A percentile compares a stretch with the other conserved stretches of the same genome.
These are phyloP conservation scores for Panulirus ornatus DNA, from an alignment of 1,140 invertebrate species.

Conservation along the genomic window DNA sequence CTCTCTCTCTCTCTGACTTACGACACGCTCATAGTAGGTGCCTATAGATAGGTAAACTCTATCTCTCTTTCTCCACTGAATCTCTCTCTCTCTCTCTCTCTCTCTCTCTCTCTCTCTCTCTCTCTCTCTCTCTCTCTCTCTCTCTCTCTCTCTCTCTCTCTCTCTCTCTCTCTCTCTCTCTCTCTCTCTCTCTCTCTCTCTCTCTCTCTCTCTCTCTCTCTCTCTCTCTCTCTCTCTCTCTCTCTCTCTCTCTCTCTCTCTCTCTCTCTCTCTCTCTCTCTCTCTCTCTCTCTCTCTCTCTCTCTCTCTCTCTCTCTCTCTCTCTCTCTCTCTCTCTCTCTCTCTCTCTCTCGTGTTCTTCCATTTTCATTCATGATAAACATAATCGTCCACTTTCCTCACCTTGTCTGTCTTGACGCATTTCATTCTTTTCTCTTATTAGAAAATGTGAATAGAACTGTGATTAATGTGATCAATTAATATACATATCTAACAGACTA, in stretches of 20 bases:
- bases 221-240: background rate
- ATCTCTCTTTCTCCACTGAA: no score
- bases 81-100: no score
- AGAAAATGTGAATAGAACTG: no score
- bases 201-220: background rate
- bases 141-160: background rate
- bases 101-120: background rate
- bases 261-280: constrained; percentile 13
- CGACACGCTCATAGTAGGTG: no score
- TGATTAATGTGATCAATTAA: no score
- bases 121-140: no score
- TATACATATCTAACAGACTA: no score
- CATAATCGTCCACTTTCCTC: no score
- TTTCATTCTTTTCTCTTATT: no score
- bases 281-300: constrained; percentile 8
- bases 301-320: constrained; percentile 10
- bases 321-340: constrained; percentile 4
- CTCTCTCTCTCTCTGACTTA: background rate
- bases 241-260: background rate
- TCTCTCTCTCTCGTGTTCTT: constrained; percentile 1
- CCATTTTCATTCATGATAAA: no score
- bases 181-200: background rate
- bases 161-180: background rate
- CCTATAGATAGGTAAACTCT: no score
- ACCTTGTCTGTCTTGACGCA: no score